Conservation (phyloP, 2,888 invertebrate genomes). For the Horisme vitalbata region DNA sequence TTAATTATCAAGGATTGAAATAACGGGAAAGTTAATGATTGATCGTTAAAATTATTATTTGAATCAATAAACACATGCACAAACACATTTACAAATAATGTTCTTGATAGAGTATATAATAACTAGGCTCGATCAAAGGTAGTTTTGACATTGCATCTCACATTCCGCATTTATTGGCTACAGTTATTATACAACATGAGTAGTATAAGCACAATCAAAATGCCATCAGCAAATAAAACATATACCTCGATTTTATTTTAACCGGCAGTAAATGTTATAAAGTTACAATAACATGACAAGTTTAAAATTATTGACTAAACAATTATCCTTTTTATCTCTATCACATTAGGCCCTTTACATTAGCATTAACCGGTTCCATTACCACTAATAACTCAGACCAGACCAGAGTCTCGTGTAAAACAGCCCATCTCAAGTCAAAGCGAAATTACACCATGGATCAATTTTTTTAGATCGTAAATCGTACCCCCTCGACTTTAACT, state of each 20-base stretch:
- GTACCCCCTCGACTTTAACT: constrained; percentile 43
- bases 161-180: constrained; percentile 16
- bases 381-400: constrained; percentile 32
- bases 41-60: no score
- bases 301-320: neutral
- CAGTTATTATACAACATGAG: no score
- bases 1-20: constrained; percentile 9
- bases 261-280: no score
- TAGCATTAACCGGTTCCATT: constrained; percentile 25
- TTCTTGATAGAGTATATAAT: no score
- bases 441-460: constrained; percentile 50
- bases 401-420: constrained; percentile 38
- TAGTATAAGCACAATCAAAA: no score
- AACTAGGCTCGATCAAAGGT: neutral
- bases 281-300: no score
- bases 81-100: no score
- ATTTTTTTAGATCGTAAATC: constrained; percentile 49
- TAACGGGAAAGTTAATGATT: constrained; percentile 10
- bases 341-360: constrained; percentile 21
- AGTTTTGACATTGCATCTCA: constrained; percentile 24
- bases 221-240: neutral
- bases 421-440: constrained; percentile 47
- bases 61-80: no score
- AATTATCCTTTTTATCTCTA: neutral
- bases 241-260: no score